Evolutionary conservation across 2,113 vertebrate species (phyloP).

Genomic region (Rhadina sibilatrix): DNA sequence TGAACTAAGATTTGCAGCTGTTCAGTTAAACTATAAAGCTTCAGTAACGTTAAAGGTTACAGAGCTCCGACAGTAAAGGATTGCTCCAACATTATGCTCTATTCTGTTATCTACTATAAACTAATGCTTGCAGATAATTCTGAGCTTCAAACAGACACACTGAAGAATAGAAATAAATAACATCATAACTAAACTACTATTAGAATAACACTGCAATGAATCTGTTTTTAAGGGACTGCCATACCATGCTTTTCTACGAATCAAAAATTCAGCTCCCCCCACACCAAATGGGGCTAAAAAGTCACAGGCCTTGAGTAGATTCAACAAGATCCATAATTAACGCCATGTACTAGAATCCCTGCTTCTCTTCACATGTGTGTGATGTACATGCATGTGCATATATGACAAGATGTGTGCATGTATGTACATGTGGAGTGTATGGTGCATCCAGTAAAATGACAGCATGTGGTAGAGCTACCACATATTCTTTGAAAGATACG

Average conservation of each 20-base stretch:
- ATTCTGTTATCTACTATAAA: not conserved
- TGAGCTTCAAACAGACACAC: not conserved
- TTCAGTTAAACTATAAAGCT: not conserved
- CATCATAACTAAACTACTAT: not conserved
- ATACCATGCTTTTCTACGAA: not conserved
- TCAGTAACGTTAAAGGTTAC: not conserved
- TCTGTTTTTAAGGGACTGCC: not conserved
- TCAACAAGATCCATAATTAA: not conserved
- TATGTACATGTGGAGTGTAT: not conserved
- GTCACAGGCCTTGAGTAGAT: not conserved
- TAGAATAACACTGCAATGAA: not conserved
- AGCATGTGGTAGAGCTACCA: not conserved
- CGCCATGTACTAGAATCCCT: not conserved
- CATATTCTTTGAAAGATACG: not conserved
- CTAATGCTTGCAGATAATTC: not conserved
- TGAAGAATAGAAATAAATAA: not conserved
- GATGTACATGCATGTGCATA: too few relatives aligned
- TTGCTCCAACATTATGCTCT: not conserved
- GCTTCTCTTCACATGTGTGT: not conserved
- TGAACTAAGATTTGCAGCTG: not conserved
- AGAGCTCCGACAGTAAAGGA: not conserved
- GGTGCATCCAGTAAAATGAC: not conserved
- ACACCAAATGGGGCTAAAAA: not conserved
- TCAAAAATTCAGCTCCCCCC: not conserved
- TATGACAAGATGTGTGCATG: not conserved